Percentiles rank a stretch among this genome's conserved stretches.
These are phyloP conservation scores for Cyphomyrus plagiostoma DNA, from an alignment of 2,113 vertebrate genomes.

Conservation along the genomic window DNA sequence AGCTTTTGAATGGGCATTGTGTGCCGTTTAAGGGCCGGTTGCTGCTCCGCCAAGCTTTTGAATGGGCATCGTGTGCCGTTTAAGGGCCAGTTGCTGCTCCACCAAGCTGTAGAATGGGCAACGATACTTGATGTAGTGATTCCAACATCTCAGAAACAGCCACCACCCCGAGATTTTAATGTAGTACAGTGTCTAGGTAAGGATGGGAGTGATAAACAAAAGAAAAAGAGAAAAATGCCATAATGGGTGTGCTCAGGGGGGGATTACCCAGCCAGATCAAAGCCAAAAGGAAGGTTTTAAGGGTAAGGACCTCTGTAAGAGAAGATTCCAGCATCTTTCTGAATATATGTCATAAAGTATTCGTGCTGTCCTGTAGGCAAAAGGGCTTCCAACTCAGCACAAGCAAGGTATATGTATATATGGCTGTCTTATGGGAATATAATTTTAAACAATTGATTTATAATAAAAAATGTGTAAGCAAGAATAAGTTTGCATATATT, in stretches of 20 bases:
- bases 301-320: background rate
- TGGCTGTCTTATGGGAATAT: background rate
- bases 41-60: too few relatives aligned
- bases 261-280: background rate
- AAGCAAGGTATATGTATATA: background rate
- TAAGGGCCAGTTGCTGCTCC: too few relatives aligned
- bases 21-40: too few relatives aligned
- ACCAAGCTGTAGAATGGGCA: background rate
- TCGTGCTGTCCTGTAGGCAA: background rate
- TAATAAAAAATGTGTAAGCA: background rate
- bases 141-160: background rate
- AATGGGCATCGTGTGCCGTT: too few relatives aligned
- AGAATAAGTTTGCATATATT: background rate
- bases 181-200: background rate
- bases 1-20: too few relatives aligned
- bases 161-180: background rate
- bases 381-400: background rate
- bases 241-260: background rate
- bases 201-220: background rate
- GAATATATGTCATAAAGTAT: background rate
- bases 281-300: background rate
- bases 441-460: background rate
- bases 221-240: background rate
- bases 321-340: background rate
- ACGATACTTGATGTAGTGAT: background rate